Evolutionary conservation across 2,888 invertebrate genomes (phyloP), one percentile per base, ranked within the genome.

Genomic region (Miltochrista miniata): DNA sequence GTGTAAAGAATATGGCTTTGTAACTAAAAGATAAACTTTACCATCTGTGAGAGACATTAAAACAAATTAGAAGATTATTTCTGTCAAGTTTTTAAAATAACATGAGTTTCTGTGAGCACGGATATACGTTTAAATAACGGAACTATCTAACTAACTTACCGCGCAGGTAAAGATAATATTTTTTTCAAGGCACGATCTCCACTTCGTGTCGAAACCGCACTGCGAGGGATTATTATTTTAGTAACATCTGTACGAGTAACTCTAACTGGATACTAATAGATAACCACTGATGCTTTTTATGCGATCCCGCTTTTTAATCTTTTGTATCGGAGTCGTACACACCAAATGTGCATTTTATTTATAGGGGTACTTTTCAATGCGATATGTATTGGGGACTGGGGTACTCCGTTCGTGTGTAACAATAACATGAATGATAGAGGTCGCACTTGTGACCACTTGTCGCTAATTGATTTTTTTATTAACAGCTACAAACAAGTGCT

Each of bases 211-310:
- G 58, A 58, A 52, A 55, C 52, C 54, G 56, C 56, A 61, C 55
- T 56, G 56, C 47, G 59, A 66, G 72, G 83, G 87, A 89, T 91
- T 90, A 90, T 87, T 86, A 86, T 85, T 83, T 81, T 71, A 72
- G 82, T 84, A 87, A 87, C 90, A 90, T 90, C 88, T 90, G 90
- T 87, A 86, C 79, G 67, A 76, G 81, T 81, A 84, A 83, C 82
- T 82, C 84, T 86, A 90, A 90, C 89, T 89, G 88, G 91, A 91
- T 88, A 90, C 88, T 87, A 89, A 90, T 90, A 90, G 90, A 89
- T 89, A 89, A 88, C 89, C 87, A 79, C 90, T 85, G 88, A 83
- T 90, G 90, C 72, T 90, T 90, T 91, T 90, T 90, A 90, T 90
- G 81, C 72, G 75, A 70, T 69, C 72, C 77, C 76, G 78, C 77